Base-by-base conservation (phyloP, 1,140 invertebrate genomes). In the Bombus consobrinus region DNA sequence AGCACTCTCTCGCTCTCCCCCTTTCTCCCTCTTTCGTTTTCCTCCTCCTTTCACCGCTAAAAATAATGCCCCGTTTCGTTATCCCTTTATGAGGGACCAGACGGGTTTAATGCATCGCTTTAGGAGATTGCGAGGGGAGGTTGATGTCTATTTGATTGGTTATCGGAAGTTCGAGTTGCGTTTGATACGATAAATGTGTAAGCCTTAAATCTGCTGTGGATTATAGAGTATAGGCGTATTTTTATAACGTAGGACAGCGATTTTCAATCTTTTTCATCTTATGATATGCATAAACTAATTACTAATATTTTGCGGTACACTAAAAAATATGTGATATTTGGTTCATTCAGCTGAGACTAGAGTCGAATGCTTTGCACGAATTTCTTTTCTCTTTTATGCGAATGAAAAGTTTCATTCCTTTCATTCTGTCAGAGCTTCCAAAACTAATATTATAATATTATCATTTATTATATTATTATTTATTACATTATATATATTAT, bases 61-160 rank as follows among this genome's bases (percentile, higher is more conserved):
- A 83, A 87, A 89, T 89, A 89, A 87, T 81, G 43, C 66, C 12
- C 28, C 53, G 47, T 34, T 28, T 13, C 57, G 78, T 81, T 72
- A 74, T 37, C 69, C 83, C 68, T 62, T 84, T 22, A 32, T n/a
- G 47, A 75, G 25, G 28, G 68, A 10, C 74, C 28, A 78, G 79
- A 43, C 72, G 3, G 75, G 25, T 41, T 83, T 83, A 85, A 59
- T 34, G 41, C 3, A 37, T 68, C 53, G 68, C 39, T 71, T 69
- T 25, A 62, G 37, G 39, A 39, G 75, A n/a, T 41, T 34, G 15
- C 59, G 18, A 22, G 15, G 59, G 37, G 32, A 74, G 22, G 22
- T 12, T 13, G 43, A 75, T 57, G 73, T 37, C 28, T n/a, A 32
- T 57, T 75, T 75, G 10, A 59, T 76, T 18, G 53, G 32, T 76